These are phyloP conservation scores for Chaetophractus vellerosus DNA, from an alignment of 2,797 vertebrate genomes.

Conservation along the genomic window DNA sequence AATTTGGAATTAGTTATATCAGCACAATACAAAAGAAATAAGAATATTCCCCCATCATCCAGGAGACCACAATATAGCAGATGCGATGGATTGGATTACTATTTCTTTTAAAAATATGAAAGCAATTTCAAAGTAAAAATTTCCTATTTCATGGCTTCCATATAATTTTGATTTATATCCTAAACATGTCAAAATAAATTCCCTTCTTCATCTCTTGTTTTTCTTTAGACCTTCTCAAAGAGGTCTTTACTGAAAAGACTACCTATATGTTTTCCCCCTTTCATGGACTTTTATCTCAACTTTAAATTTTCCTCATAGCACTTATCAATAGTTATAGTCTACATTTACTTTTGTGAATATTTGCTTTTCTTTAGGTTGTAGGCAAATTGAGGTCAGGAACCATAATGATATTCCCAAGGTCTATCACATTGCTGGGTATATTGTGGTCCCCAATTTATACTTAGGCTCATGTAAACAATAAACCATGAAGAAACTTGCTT, in stretches of 20 bases:
- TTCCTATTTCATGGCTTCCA: background rate
- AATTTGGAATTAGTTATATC: background rate
- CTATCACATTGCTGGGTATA: background rate
- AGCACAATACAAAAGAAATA: background rate
- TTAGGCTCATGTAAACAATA: background rate
- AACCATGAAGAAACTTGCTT: background rate
- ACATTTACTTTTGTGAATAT: background rate
- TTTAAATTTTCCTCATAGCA: background rate
- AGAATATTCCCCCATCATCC: background rate
- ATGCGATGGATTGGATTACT: background rate
- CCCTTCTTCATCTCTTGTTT: background rate
- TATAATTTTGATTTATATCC: slow-evolving; percentile 29
- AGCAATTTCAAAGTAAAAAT: slow-evolving; percentile 34
- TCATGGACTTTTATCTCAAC: background rate
- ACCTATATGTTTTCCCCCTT: background rate
- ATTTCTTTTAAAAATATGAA: slow-evolving; percentile 42
- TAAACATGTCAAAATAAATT: slow-evolving; percentile 22
- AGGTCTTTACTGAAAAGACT: background rate
- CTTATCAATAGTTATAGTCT: background rate
- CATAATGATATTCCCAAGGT: background rate
- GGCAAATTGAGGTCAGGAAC: background rate
- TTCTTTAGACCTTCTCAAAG: background rate
- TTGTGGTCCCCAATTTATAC: background rate
- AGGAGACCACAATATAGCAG: background rate
- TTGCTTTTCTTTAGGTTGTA: background rate